Base-by-base conservation (phyloP, 2,113 vertebrate species). In the Megalops atlanticus region DNA sequence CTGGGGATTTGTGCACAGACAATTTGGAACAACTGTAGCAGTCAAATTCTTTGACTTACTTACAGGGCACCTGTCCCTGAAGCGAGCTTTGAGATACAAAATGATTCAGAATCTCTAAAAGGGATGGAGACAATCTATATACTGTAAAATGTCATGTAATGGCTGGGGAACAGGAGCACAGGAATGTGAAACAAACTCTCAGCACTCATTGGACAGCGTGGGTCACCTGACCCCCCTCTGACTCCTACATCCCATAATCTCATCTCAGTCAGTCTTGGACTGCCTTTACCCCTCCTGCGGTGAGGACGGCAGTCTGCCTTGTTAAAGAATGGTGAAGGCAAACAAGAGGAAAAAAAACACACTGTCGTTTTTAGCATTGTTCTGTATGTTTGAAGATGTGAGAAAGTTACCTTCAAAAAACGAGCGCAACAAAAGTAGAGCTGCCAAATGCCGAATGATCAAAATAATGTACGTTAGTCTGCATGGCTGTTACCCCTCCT, bases 401-500 rank as follows among this genome's bases (percentile, higher is more conserved):
- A n/a, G 33, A 41, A 52, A 11, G 45, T 18, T 52, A 54, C 52
- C 21, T 36, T 76, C 74, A 76, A 70, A 36, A 54, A 43, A 41
- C 12, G 27, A n/a, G 31, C 49, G 54, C 31, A 36, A 69, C 31
- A 43, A 21, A 35, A 76, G 21, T 36, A 68, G 49, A 68, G 38
- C 80, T 75, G 52, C 49, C 40, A 40, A 68, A 76, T 15, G 18
- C 58, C 31, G 31, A 52, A 16, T 75, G 52, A 68, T 43, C 35
- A 58, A 76, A 43, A 76, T 54, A 76, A 43, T 31, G 36, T 70
- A 76, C 18, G 27, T 54, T 47, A 64, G 52, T 47, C 72, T 74
- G 72, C 72, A 91, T 92, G 90, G 89, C 87, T 88, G 88, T 88
- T 83, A 31, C 16, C 72, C 78, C 24, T 35, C 38, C 38, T 52